Conservation (phyloP, 2,113 vertebrate species). For the Bufo gargarizans region DNA sequence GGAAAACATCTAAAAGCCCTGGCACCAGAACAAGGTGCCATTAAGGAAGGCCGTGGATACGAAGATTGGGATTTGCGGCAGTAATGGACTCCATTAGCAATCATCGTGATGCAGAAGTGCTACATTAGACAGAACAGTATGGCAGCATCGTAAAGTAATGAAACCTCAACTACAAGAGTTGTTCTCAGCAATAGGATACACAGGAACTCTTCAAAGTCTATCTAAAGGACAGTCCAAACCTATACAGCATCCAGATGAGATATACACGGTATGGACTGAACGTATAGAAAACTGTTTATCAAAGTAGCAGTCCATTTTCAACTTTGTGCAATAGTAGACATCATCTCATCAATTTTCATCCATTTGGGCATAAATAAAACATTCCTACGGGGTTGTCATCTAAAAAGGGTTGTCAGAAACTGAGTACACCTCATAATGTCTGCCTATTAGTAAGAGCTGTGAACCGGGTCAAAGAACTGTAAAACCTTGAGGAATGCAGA, state of each 20-base stretch:
- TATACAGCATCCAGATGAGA: background rate
- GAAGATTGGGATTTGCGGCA: background rate
- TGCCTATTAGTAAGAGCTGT: no score
- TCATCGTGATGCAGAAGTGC: background rate
- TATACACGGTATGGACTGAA: background rate
- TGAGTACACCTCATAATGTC: no score
- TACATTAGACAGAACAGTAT: conserved; percentile 10
- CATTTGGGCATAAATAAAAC: no score
- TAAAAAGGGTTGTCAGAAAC: no score
- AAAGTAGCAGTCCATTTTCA: background rate
- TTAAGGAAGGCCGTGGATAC: background rate
- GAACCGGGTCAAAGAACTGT: no score
- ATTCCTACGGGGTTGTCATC: no score
- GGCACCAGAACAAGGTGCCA: background rate
- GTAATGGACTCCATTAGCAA: conserved; percentile 12
- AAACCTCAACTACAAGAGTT: background rate
- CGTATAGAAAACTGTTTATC: background rate
- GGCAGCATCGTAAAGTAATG: background rate
- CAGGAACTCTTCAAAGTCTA: background rate
- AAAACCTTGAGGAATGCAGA: no score
- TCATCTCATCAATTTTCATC: no score
- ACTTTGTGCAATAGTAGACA: background rate
- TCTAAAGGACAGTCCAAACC: background rate
- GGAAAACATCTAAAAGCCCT: background rate
- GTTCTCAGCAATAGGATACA: background rate